Evolutionary conservation across 2,888 invertebrate genomes (phyloP).

Genomic region (Tholera decimalis): DNA sequence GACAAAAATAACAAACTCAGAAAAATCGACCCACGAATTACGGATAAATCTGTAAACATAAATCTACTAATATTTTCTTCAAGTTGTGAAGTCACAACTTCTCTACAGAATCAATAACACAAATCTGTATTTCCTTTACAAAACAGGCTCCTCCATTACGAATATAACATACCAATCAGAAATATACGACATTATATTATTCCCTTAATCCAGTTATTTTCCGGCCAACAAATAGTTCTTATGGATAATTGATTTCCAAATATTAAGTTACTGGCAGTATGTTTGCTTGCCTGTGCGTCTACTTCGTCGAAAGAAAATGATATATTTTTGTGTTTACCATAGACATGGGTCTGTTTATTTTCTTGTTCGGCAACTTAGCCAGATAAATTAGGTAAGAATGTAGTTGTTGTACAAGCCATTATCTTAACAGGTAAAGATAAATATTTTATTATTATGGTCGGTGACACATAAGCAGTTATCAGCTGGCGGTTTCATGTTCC

Average conservation of each 20-base stretch:
- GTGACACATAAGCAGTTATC: slow-evolving; percentile 1
- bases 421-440: slow-evolving; percentile 39
- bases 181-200: slow-evolving; percentile 72
- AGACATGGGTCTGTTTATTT: slow-evolving; percentile 65
- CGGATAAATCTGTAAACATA: no score
- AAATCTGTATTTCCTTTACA: slow-evolving; percentile 10
- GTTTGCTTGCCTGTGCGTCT: slow-evolving; percentile 70
- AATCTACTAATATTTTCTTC: no score
- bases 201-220: slow-evolving; percentile 82
- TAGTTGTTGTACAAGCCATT: slow-evolving; percentile 56
- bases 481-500: background rate
- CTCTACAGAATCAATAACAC: background rate
- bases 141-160: slow-evolving; percentile 28
- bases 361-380: slow-evolving; percentile 57
- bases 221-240: slow-evolving; percentile 80
- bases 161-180: slow-evolving; percentile 62
- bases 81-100: background rate
- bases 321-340: slow-evolving; percentile 74
- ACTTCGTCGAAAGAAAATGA: slow-evolving; percentile 73
- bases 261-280: slow-evolving; percentile 84
- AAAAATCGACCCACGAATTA: no score
- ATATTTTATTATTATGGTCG: slow-evolving; percentile 14
- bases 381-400: slow-evolving; percentile 56
- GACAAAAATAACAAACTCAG: no score
- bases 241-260: slow-evolving; percentile 88